These are phyloP conservation scores for Paramisgurnus dabryanus DNA, from an alignment of 2,113 vertebrate species.

Conservation along the genomic window DNA sequence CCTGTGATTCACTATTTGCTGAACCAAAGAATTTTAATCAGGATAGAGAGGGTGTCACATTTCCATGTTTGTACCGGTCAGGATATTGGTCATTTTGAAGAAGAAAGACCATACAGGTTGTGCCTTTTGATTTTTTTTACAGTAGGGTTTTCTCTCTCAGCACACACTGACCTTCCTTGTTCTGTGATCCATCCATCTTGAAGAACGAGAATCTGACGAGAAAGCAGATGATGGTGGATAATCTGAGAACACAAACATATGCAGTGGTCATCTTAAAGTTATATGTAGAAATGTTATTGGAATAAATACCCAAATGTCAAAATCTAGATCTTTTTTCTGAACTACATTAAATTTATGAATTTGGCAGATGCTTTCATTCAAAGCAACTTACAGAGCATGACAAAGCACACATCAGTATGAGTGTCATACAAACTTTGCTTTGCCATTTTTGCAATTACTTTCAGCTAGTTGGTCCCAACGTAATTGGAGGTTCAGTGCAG, in stretches of 20 bases:
- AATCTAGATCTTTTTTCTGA: too few relatives aligned
- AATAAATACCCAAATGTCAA: too few relatives aligned
- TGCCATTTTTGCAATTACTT: too few relatives aligned
- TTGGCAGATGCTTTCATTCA: too few relatives aligned
- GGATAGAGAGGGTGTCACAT: constrained; percentile 7
- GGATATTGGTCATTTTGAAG: background rate
- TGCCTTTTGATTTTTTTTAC: background rate
- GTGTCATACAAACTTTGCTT: too few relatives aligned
- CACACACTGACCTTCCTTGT: constrained; percentile 75
- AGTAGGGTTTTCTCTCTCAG: background rate
- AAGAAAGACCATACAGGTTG: background rate
- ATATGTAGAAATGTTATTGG: too few relatives aligned
- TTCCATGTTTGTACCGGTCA: constrained; percentile 9
- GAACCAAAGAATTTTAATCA: constrained; percentile 37
- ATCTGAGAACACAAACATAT: constrained; percentile 63
- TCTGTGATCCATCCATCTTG: constrained; percentile 77
- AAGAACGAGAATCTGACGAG: constrained; percentile 84
- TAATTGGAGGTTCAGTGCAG: too few relatives aligned
- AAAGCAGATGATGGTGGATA: constrained; percentile 81
- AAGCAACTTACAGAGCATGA: too few relatives aligned
- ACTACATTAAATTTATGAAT: too few relatives aligned
- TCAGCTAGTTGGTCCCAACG: too few relatives aligned
- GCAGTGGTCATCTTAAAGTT: background rate
- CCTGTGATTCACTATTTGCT: constrained; percentile 30
- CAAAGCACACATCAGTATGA: too few relatives aligned